phyloP scores from a whole-genome alignment of 1,140 invertebrate genomes.

The Procambarus virginalis region DNA sequence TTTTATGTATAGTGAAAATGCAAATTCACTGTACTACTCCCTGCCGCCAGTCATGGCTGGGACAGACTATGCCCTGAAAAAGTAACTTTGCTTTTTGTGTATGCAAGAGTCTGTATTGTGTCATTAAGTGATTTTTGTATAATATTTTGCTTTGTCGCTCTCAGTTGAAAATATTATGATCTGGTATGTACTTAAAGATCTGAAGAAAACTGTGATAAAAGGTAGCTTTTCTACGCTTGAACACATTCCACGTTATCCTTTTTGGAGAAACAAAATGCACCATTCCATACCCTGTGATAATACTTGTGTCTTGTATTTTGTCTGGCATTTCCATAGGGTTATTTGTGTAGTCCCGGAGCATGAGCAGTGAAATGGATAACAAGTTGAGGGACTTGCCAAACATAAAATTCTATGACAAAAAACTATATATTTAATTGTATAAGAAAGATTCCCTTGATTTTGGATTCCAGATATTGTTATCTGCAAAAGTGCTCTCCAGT shows the following conservation, averaged over 20 bases:
- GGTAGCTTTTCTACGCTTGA: slow-evolving; percentile 54
- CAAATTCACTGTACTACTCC: background rate
- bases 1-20: background rate
- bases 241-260: slow-evolving; percentile 51
- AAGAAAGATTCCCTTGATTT: background rate
- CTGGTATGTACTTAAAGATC: slow-evolving; percentile 47
- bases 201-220: slow-evolving; percentile 58
- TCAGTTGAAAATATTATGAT: slow-evolving; percentile 34
- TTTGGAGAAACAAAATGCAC: slow-evolving; percentile 35
- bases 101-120: slow-evolving; percentile 28
- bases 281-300: slow-evolving; percentile 57
- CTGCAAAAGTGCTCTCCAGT: background rate
- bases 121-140: slow-evolving; percentile 39
- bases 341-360: background rate
- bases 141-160: slow-evolving; percentile 38
- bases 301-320: slow-evolving; percentile 47
- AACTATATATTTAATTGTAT: background rate
- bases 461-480: background rate
- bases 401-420: background rate
- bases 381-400: background rate
- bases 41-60: background rate
- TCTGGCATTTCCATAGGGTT: slow-evolving; percentile 4
- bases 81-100: slow-evolving; percentile 4
- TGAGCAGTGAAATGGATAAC: background rate
- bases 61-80: background rate